These are phyloP conservation scores for Pampus argenteus DNA, from an alignment of 2,797 vertebrate species.

Conservation along the genomic window DNA sequence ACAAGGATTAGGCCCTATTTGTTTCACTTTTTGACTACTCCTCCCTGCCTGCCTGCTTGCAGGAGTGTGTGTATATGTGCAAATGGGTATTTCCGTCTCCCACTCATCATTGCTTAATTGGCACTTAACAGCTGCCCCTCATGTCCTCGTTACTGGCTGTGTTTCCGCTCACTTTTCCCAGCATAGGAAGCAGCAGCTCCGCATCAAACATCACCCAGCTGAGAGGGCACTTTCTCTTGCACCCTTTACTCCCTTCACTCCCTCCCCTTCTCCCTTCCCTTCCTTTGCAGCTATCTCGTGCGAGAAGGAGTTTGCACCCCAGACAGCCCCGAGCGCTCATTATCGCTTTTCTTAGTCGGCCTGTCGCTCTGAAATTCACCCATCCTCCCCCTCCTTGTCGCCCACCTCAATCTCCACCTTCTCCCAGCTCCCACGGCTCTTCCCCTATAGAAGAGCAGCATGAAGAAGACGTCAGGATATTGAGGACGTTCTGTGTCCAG, in stretches of 20 bases:
- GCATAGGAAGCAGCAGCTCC: constrained; percentile 71
- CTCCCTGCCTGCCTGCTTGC: constrained; percentile 40
- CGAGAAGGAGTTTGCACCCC: constrained; percentile 68
- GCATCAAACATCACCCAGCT: constrained; percentile 76
- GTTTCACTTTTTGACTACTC: constrained; percentile 62
- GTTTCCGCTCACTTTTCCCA: constrained; percentile 64
- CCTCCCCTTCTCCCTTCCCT: constrained; percentile 17
- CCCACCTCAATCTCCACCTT: constrained; percentile 42
- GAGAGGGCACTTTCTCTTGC: constrained; percentile 73
- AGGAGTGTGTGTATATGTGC: constrained; percentile 31
- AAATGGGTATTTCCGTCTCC: constrained; percentile 69
- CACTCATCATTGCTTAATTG: constrained; percentile 76
- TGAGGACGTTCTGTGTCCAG: constrained; percentile 61
- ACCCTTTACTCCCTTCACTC: constrained; percentile 38
- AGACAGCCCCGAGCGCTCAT: constrained; percentile 75
- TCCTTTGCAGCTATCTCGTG: constrained; percentile 58
- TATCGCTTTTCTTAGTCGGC: constrained; percentile 71
- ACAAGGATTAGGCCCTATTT: constrained; percentile 69
- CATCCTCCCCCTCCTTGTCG: constrained; percentile 21
- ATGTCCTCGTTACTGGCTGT: constrained; percentile 61
- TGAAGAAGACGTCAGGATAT: constrained; percentile 61
- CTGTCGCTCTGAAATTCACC: constrained; percentile 71
- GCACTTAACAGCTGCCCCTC: constrained; percentile 80
- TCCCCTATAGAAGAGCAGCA: constrained; percentile 38
- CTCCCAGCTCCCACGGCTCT: constrained; percentile 17